A percentile compares a stretch with the other conserved stretches of the same genome.
phyloP scores from a whole-genome alignment of 2,113 vertebrate species.

The Ondatra zibethicus region DNA sequence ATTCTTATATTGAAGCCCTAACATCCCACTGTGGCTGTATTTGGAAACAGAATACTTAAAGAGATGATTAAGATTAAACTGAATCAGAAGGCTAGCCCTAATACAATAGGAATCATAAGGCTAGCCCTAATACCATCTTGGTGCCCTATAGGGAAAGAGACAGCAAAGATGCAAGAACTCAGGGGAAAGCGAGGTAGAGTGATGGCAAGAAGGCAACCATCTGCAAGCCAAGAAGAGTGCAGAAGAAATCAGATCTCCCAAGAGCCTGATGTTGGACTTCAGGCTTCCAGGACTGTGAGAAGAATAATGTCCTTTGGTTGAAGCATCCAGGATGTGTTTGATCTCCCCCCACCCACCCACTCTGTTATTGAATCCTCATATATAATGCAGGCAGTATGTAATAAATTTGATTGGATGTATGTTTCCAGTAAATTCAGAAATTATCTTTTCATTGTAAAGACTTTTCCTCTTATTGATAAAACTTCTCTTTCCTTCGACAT shows the following conservation, averaged over 20 bases:
- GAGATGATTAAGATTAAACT: not conserved
- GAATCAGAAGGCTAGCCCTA: not conserved
- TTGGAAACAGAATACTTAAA: not conserved
- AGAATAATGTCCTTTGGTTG: not conserved
- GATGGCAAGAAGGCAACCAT: not conserved
- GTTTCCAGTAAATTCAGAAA: not conserved
- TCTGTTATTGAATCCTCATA: not conserved
- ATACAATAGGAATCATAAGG: not conserved
- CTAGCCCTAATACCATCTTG: too few species aligned
- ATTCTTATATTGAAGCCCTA: not conserved
- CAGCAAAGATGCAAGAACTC: not conserved
- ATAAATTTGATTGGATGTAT: not conserved
- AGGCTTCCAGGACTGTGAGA: not conserved
- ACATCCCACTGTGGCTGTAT: not conserved
- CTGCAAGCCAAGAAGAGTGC: not conserved
- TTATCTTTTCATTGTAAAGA: not conserved
- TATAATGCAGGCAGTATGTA: not conserved
- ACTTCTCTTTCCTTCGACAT: not conserved
- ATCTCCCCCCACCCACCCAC: not conserved
- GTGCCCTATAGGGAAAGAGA: not conserved
- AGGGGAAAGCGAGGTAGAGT: not conserved
- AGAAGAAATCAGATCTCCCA: not conserved
- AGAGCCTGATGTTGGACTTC: not conserved
- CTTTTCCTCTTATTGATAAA: constrained; percentile 22
- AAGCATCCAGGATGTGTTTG: not conserved